A percentile compares a stretch with the other conserved stretches of the same genome.
These are phyloP conservation scores for Pterostichus madidus DNA, from an alignment of 2,888 invertebrate genomes.

Conservation along the genomic window DNA sequence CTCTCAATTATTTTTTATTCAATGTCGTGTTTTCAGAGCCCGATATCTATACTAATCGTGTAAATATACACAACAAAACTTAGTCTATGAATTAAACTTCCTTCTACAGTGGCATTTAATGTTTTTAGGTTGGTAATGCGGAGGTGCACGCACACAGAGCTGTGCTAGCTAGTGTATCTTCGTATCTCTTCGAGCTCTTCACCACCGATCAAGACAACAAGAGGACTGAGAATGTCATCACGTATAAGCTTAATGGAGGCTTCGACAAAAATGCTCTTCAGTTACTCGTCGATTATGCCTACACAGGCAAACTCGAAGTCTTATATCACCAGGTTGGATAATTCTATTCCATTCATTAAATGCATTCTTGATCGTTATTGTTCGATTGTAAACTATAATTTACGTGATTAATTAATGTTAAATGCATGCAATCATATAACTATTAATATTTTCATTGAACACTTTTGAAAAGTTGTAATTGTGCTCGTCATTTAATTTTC, in stretches of 20 bases:
- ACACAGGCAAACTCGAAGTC: slow-evolving; percentile 84
- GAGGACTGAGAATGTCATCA: slow-evolving; percentile 78
- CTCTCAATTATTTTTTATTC: slow-evolving; percentile 53
- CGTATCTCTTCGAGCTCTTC: slow-evolving; percentile 88
- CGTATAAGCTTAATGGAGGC: slow-evolving; percentile 83
- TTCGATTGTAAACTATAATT: slow-evolving; percentile 5
- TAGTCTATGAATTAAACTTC: neutral
- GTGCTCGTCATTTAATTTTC: neutral
- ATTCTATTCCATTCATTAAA: slow-evolving; percentile 34
- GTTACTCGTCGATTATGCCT: slow-evolving; percentile 89
- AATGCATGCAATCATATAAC: slow-evolving; percentile 10
- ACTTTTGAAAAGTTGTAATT: neutral
- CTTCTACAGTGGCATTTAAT: slow-evolving; percentile 2
- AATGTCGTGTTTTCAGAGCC: slow-evolving; percentile 62
- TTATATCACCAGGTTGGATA: slow-evolving; percentile 76
- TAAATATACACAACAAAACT: slow-evolving; percentile 53
- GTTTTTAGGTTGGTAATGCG: slow-evolving; percentile 81
- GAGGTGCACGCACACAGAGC: slow-evolving; percentile 89
- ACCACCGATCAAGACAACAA: slow-evolving; percentile 79
- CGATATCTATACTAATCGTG: slow-evolving; percentile 60
- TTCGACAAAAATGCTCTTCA: slow-evolving; percentile 85
- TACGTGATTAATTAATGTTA: slow-evolving; percentile 3
- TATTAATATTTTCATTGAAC: neutral
- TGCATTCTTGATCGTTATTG: slow-evolving; percentile 4
- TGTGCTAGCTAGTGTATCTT: slow-evolving; percentile 88